Evolutionary conservation across 2,113 vertebrate species (phyloP).

Genomic region (Oenanthe melanoleuca): DNA sequence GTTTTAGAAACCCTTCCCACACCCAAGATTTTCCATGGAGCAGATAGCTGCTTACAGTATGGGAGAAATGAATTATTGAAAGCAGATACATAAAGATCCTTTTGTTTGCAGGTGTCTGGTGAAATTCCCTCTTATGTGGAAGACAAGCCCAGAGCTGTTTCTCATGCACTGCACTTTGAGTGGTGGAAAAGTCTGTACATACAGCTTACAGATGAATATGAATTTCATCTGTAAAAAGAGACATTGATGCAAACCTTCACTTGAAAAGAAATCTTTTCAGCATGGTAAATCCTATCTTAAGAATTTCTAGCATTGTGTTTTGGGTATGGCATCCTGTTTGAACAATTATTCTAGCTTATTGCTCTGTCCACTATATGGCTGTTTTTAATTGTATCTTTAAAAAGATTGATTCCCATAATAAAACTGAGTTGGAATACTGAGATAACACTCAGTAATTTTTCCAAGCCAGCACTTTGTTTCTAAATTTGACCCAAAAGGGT

Average conservation of each 20-base stretch:
- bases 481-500: background rate
- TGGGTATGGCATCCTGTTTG: background rate
- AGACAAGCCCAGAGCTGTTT: background rate
- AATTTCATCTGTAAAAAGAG: background rate
- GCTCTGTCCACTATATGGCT: background rate
- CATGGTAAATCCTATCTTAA: background rate
- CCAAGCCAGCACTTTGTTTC: background rate
- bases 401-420: slow-evolving; percentile 38
- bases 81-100: background rate
- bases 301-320: background rate
- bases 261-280: background rate
- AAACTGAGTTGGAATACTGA: background rate
- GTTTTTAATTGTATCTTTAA: slow-evolving; percentile 17
- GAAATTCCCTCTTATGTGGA: accelerated
- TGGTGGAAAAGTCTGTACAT: background rate
- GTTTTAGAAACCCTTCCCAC: background rate
- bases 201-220: background rate
- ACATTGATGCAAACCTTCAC: background rate
- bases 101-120: accelerated
- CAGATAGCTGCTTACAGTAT: background rate
- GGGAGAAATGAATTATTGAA: background rate
- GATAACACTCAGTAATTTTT: background rate
- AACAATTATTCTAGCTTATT: background rate
- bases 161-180: background rate
- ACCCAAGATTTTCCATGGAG: background rate